A percentile compares a stretch with the other conserved stretches of the same genome.
Evolutionary conservation across 2,113 vertebrate species (phyloP).

Genomic region (Triplophysa rosa): DNA sequence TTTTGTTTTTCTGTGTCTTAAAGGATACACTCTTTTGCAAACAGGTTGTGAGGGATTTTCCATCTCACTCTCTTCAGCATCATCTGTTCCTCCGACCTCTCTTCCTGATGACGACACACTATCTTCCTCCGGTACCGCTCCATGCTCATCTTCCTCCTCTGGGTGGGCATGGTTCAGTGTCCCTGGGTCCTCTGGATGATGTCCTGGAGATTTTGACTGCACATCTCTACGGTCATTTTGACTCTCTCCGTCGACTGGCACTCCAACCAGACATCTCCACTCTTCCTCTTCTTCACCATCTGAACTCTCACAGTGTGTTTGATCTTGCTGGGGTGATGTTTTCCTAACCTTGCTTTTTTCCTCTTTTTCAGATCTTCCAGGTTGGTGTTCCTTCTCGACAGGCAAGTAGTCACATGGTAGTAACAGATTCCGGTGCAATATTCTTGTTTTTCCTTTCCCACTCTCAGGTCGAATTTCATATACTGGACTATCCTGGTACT

Average conservation of each 20-base stretch:
- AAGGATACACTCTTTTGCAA: too few relatives aligned
- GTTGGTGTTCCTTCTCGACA: background rate
- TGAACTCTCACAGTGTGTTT: background rate
- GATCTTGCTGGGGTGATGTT: background rate
- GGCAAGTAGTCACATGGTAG: background rate
- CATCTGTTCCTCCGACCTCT: too few relatives aligned
- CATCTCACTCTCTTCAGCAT: too few relatives aligned
- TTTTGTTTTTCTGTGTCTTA: too few relatives aligned
- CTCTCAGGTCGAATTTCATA: background rate
- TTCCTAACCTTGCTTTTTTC: background rate
- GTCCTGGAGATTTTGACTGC: too few relatives aligned
- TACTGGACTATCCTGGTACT: background rate
- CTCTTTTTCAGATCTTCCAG: background rate
- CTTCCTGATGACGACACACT: too few relatives aligned
- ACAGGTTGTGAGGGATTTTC: too few relatives aligned
- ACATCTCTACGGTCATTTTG: background rate
- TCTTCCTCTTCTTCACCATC: background rate
- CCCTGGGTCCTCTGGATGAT: background rate
- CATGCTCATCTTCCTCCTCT: too few relatives aligned
- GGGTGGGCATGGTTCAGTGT: too few relatives aligned
- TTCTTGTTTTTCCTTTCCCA: background rate
- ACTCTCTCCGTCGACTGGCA: background rate
- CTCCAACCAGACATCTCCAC: background rate
- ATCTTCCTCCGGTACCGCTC: too few relatives aligned
- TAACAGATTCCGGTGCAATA: background rate